These are phyloP conservation scores for Chamaetylas fuelleborni DNA, from an alignment of 2,113 vertebrate genomes.

Conservation along the genomic window DNA sequence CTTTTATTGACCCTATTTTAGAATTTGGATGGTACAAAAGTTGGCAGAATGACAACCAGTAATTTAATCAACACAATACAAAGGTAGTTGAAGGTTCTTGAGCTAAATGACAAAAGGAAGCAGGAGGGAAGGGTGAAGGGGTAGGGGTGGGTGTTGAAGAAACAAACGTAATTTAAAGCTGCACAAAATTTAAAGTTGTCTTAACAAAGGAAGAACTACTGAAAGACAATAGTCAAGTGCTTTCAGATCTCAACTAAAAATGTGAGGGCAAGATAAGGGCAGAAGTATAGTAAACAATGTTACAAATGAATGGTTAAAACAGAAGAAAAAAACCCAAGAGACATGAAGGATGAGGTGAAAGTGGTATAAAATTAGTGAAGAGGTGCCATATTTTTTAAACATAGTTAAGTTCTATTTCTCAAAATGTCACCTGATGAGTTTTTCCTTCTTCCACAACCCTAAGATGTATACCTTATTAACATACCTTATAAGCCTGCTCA, in stretches of 20 bases:
- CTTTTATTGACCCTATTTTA: not conserved
- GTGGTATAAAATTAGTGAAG: not conserved
- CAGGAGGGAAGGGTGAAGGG: not conserved
- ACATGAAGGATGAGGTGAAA: not conserved
- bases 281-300: not conserved
- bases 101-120: not conserved
- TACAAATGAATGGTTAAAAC: not conserved
- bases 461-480: not conserved
- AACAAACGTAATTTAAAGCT: rapidly evolving
- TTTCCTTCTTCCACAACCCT: not conserved
- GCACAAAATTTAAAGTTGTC: not conserved
- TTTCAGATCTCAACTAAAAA: not conserved
- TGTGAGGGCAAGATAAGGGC: not conserved
- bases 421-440: not conserved
- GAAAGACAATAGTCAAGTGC: not conserved
- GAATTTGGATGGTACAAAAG: not conserved
- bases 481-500: not conserved
- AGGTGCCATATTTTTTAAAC: not conserved
- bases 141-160: not conserved
- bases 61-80: not conserved
- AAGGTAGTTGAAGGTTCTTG: not conserved
- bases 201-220: not conserved
- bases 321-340: not conserved
- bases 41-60: not conserved
- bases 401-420: not conserved